Conservation (phyloP, 2,888 invertebrate species). For the Netelia fuscicornis region DNA sequence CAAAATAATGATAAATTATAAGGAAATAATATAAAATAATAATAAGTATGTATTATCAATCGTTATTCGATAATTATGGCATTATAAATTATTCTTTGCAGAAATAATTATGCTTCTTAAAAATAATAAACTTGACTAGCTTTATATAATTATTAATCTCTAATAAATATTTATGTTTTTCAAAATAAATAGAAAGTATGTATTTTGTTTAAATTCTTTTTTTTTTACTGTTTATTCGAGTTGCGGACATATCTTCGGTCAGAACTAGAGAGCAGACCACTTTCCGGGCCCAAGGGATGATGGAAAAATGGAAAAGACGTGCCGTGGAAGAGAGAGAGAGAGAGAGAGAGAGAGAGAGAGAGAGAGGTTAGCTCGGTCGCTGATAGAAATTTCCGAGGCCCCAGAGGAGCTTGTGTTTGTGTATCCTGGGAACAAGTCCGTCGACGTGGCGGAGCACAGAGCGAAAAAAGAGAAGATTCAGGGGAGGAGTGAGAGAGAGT, state of each 20-base stretch:
- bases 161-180: neutral
- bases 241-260: neutral
- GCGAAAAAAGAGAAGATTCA: constrained; percentile 15
- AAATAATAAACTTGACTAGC: too few relatives aligned
- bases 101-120: neutral
- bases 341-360: too few relatives aligned
- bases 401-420: constrained; percentile 63
- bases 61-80: too few relatives aligned
- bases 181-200: neutral
- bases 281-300: constrained; percentile 13
- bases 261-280: neutral
- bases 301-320: constrained; percentile 9
- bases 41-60: too few relatives aligned
- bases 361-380: constrained; percentile 24
- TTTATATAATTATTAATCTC: neutral
- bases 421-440: constrained; percentile 51
- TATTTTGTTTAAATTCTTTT: neutral
- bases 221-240: neutral
- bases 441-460: constrained; percentile 6
- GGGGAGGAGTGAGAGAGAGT: constrained; percentile 31
- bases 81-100: neutral
- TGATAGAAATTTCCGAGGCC: constrained; percentile 58
- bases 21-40: too few relatives aligned
- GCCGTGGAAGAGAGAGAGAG: neutral
- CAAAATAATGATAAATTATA: neutral